Evolutionary conservation across 92 coral and sea anemone species (phyloP).

Genomic region (Plumapathes pennacea): DNA sequence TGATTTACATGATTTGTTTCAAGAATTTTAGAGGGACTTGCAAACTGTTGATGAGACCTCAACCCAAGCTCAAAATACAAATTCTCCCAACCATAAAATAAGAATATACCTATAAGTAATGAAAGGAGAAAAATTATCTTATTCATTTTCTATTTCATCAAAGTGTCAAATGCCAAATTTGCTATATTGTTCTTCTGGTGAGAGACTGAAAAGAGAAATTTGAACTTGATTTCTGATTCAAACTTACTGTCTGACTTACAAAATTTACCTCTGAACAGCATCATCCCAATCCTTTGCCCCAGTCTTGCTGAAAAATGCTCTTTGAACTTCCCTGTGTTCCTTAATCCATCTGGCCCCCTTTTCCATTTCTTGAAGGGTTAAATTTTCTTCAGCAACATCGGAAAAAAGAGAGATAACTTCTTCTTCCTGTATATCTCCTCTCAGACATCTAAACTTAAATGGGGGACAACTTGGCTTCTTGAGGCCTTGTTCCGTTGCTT

Average conservation of each 20-base stretch:
- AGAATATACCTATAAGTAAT: too few species aligned
- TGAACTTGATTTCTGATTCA: too few species aligned
- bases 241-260: too few species aligned
- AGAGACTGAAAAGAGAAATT: too few species aligned
- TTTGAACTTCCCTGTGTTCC: background rate
- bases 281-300: constrained; percentile 1
- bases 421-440: background rate
- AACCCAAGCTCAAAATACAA: too few species aligned
- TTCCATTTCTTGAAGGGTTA: background rate
- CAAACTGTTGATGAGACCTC: too few species aligned
- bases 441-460: constrained; percentile 2
- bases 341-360: background rate
- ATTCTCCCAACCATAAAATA: too few species aligned
- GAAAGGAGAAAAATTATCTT: too few species aligned
- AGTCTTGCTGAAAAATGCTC: background rate
- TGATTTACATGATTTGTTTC: too few species aligned
- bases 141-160: too few species aligned
- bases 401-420: background rate
- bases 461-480: background rate
- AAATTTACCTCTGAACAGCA: background rate
- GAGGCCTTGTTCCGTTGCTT: background rate
- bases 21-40: too few species aligned
- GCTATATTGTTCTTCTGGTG: constrained; percentile 5
- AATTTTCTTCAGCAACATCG: background rate
- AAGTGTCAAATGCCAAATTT: too few species aligned